phyloP scores from a whole-genome alignment of 2,113 vertebrate genomes.

The Syrrhaptes paradoxus region DNA sequence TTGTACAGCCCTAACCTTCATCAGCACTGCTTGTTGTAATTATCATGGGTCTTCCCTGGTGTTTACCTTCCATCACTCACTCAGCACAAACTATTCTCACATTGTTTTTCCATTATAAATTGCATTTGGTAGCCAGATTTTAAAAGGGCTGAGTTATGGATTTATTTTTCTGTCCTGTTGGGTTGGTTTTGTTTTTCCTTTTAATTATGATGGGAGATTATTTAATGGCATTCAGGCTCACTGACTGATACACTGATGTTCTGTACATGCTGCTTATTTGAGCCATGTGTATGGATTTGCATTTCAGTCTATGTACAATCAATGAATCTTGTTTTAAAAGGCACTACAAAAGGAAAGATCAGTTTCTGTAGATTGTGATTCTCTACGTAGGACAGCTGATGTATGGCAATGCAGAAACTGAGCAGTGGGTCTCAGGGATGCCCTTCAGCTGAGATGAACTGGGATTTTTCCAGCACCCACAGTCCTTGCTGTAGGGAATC shows the following conservation, averaged over 20 bases:
- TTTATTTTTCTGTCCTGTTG: not conserved
- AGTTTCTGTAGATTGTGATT: not conserved
- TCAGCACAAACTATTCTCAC: not conserved
- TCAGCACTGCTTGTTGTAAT: conserved; percentile 38
- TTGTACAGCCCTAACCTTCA: not conserved
- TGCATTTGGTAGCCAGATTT: not conserved
- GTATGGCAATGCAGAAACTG: not conserved
- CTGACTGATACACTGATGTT: not conserved
- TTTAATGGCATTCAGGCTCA: not conserved
- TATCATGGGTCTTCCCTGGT: not conserved
- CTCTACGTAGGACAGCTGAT: rapidly evolving
- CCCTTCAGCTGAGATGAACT: not conserved
- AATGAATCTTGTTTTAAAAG: not conserved
- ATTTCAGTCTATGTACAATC: not conserved
- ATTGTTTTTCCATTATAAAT: not conserved
- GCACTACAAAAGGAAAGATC: not conserved
- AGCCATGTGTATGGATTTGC: not conserved
- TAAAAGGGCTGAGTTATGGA: not conserved
- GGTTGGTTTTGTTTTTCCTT: not conserved
- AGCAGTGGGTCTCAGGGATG: not conserved
- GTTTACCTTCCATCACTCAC: not conserved
- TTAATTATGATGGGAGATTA: not conserved
- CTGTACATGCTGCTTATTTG: not conserved
- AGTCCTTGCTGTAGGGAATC: not conserved
- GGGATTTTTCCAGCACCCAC: not conserved